A percentile compares a stretch with the other conserved stretches of the same genome.
Conservation (phyloP, 1,140 invertebrate species). For the Diprion similis region DNA sequence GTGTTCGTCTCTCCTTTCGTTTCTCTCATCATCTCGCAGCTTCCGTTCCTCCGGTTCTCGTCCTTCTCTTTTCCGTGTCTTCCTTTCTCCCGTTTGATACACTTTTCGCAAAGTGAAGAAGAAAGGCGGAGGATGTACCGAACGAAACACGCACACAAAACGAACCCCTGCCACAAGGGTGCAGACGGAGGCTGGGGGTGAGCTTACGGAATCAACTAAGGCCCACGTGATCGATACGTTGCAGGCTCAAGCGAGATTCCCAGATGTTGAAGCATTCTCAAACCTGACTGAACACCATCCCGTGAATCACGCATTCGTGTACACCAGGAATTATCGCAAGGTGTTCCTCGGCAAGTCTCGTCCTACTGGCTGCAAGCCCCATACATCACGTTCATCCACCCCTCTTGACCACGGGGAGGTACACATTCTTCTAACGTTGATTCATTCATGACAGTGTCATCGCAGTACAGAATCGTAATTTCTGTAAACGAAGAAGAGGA, state of each 20-base stretch:
- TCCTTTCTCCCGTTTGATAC: background rate
- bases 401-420: too few species aligned
- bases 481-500: too few species aligned
- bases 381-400: too few species aligned
- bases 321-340: too few species aligned
- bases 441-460: too few species aligned
- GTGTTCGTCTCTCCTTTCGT: background rate
- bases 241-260: background rate
- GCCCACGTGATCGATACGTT: background rate
- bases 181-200: background rate
- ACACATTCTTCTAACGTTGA: too few species aligned
- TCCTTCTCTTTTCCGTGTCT: background rate
- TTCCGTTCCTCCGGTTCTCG: slow-evolving; percentile 1
- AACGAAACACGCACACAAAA: slow-evolving; percentile 1
- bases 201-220: background rate
- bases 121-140: slow-evolving; percentile 3
- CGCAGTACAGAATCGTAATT: too few species aligned
- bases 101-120: background rate
- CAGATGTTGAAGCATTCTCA: background rate
- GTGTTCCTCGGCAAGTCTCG: too few species aligned
- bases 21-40: background rate
- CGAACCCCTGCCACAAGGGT: background rate
- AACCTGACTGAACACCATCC: background rate
- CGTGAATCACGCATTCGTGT: too few species aligned
- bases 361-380: too few species aligned